Base-by-base conservation (phyloP, 1,140 invertebrate genomes). In the Bombus sibiricus region DNA sequence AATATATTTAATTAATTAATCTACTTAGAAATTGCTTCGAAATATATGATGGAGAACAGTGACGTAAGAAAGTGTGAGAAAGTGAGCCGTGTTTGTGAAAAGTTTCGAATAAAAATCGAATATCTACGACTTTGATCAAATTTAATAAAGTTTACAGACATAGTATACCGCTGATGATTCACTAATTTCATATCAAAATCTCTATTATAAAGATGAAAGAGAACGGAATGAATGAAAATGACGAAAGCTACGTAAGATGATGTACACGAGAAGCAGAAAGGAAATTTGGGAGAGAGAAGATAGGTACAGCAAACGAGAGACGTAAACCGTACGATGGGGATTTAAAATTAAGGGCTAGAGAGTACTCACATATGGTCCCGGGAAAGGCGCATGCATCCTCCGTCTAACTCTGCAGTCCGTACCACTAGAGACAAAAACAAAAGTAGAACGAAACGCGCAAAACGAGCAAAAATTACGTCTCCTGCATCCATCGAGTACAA, bases 341-440 rank as follows among this genome's bases (percentile, higher is more conserved):
- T 85, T 87, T 87, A 87, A 92, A 92, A 91, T 93, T 89, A 92
- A 93, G 93, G 92, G 89, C 91, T 85, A 92, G 82, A 93, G 89
- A 93, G 91, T 95, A 95, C 95, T 95, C 92, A 95, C 95, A 91
- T 93, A 94, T 95, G 94, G 94, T 95, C 94, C 94, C 93, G 93
- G 95, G 94, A 92, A 94, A 95, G 95, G 95, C 93, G 94, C 95
- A 95, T 95, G 95, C 94, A 95, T 95, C 95, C 95, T 95, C 94
- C 94, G 94, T 95, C 94, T 95, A 95, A 95, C 95, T 95, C 94
- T 95, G 95, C 93, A 95, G 94, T 95, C 94, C 95, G 94, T 95
- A 95, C 95, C 94, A 95, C 95, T 95, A 95, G 86, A 95, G 94
- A 95, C 91, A 95, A 94, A 95, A 94, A 94, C 91, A 88, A 93